These are phyloP conservation scores for Setipinna tenuifilis DNA, from an alignment of 2,797 vertebrate species.

Conservation along the genomic window DNA sequence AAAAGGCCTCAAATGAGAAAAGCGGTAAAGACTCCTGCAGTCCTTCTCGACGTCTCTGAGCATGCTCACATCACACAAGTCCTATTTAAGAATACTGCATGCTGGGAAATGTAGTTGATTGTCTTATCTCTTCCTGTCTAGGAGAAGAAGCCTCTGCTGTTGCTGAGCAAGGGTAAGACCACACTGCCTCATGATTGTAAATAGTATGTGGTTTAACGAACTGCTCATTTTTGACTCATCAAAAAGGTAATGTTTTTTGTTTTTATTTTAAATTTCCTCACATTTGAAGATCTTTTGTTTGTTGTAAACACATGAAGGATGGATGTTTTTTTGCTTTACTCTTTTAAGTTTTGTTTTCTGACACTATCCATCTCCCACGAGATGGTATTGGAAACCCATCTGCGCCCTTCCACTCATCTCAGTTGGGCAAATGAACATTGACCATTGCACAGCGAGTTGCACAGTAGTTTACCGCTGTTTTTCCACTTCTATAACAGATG, in stretches of 20 bases:
- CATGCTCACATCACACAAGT: background rate
- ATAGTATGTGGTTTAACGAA: constrained; percentile 4
- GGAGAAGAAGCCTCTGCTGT: constrained; percentile 68
- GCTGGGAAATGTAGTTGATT: background rate
- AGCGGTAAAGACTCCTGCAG: constrained; percentile 59
- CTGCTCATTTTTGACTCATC: background rate
- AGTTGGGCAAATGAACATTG: constrained; percentile 57
- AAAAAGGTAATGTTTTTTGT: background rate
- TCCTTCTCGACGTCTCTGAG: no score
- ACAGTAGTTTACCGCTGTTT: constrained; percentile 84
- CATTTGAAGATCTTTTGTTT: background rate
- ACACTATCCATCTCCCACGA: constrained; percentile 38
- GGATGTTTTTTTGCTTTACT: constrained; percentile 33
- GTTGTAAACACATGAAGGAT: constrained; percentile 6
- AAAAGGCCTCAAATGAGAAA: constrained; percentile 71
- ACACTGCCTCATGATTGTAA: background rate
- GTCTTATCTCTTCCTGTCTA: constrained; percentile 45
- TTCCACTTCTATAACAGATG: constrained; percentile 89
- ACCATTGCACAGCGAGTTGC: constrained; percentile 70
- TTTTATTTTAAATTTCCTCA: background rate
- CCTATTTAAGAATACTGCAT: background rate
- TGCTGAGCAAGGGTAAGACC: constrained; percentile 79
- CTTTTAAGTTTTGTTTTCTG: constrained; percentile 33
- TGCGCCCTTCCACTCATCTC: constrained; percentile 43
- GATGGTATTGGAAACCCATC: constrained; percentile 39